These are phyloP conservation scores for Caenorhabditis sp. DNA, from an alignment of 2,888 invertebrate genomes.

Conservation along the genomic window DNA sequence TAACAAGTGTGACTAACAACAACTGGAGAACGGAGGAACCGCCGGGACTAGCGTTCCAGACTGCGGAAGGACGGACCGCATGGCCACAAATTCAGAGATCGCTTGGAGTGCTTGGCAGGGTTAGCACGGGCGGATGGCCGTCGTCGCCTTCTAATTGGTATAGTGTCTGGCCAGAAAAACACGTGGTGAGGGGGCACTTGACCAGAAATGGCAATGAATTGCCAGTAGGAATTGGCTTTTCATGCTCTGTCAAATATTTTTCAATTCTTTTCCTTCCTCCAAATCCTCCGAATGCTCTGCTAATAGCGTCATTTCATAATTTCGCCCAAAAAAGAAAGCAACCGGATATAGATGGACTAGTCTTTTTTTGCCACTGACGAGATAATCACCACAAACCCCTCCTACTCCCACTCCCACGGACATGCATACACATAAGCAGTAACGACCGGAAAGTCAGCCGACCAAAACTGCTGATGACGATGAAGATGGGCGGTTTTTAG, in stretches of 20 bases:
- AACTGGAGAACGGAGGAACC: not conserved
- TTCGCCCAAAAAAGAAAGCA: conserved; percentile 14
- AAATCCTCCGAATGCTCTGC: no score
- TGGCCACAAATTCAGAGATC: conserved; percentile 26
- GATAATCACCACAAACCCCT: conserved; percentile 37
- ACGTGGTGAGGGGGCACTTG: no score
- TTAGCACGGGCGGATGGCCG: no score
- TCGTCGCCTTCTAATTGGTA: not conserved
- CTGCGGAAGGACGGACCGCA: not conserved
- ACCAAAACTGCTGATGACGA: conserved; percentile 32
- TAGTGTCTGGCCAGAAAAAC: not conserved
- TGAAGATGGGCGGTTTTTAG: conserved; percentile 5
- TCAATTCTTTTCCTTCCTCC: no score
- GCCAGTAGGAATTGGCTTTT: no score
- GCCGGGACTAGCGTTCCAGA: not conserved
- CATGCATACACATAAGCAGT: conserved; percentile 6
- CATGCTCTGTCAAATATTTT: no score
- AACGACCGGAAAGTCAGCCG: conserved; percentile 49
- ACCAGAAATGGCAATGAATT: no score
- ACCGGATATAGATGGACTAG: conserved; percentile 44
- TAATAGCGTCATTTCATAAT: no score
- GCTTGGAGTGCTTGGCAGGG: conserved; percentile 16
- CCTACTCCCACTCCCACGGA: conserved; percentile 4
- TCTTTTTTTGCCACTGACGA: no score
- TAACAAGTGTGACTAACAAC: conserved; percentile 51